Base-by-base conservation (phyloP, 64 coral and sea anemone species). In the Montipora cactus region DNA sequence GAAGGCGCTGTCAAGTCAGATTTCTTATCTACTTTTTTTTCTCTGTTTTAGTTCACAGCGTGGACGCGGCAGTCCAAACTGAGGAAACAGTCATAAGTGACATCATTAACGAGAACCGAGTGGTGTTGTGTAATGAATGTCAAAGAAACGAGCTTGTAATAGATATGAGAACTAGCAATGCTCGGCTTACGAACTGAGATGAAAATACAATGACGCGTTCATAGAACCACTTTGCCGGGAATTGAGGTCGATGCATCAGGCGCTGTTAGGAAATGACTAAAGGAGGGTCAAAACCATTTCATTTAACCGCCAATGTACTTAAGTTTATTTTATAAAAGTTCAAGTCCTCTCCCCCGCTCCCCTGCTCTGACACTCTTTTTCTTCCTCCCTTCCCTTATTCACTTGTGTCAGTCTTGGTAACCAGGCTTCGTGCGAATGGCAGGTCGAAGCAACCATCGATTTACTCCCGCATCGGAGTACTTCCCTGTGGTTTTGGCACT, bases 11-110 rank as follows among this genome's bases (percentile, higher is more conserved):
- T 57, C 53, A 64, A 16, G 8, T 0, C 14, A 64, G 61, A 64
- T 71, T 71, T 71, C 61, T 15, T 16, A 64, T 64, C 61, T 14
- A 12, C 3, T 71, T 19, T 9, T 47, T 19, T 48, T 62, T 81
- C 8, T 6, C 46, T 50, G 1, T 67, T 50, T 49, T 67, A 86
- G 82, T 86, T 51, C 64, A 86, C 66, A 86, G 64, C 7, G 66
- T 50, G 11, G 82, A 86, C 7, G 68, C 62, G 5, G 49, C 66
- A 49, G 82, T 71, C 7, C 82, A 86, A 68, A 86, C 82, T 47
- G 82, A 86, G 67, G 82, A 70, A 8, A 86, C 13, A 14, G 13
- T 14, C 13, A 64, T 49, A 8, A 51, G 62, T 20, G 66, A 72
- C 18, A 46, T 51, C 5, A 14, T 50, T 51, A 70, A 71, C 64